These are phyloP conservation scores for Tetramorium parvispinum DNA, from an alignment of 1,140 invertebrate species.

Conservation along the genomic window DNA sequence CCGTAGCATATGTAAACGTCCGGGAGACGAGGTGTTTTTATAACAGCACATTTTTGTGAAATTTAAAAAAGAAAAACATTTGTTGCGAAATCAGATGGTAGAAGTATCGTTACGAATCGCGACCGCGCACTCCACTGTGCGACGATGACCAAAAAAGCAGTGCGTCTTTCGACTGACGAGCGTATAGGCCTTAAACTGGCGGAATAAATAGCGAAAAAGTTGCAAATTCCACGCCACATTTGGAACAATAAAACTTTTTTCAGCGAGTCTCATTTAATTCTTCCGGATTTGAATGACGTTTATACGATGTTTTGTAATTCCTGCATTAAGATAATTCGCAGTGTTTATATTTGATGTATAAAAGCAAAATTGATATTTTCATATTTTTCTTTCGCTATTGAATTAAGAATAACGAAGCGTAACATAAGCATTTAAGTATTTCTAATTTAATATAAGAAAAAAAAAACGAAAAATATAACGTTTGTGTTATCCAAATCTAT, in stretches of 20 bases:
- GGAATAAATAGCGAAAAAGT: neutral
- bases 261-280: neutral
- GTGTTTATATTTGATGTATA: neutral
- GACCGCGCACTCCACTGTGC: neutral
- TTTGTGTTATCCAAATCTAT: neutral
- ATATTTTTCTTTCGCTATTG: neutral
- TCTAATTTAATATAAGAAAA: neutral
- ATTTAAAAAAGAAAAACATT: conserved; percentile 20
- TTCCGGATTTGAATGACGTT: neutral
- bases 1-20: conserved; percentile 3
- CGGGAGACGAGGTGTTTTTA: conserved; percentile 34
- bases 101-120: neutral
- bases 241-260: neutral
- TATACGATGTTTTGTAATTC: conserved; percentile 12
- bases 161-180: conserved; percentile 7
- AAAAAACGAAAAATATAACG: too few relatives aligned
- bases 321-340: neutral
- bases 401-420: neutral
- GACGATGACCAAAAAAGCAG: conserved; percentile 19
- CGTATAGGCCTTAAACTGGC: neutral
- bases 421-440: neutral
- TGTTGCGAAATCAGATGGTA: neutral
- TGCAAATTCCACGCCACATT: conserved; percentile 4
- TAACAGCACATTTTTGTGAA: conserved; percentile 40
- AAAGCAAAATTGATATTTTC: neutral